Percentiles rank a stretch among this genome's conserved stretches.
phyloP scores from a whole-genome alignment of 2,888 invertebrate species.

The Smittia sp. region DNA sequence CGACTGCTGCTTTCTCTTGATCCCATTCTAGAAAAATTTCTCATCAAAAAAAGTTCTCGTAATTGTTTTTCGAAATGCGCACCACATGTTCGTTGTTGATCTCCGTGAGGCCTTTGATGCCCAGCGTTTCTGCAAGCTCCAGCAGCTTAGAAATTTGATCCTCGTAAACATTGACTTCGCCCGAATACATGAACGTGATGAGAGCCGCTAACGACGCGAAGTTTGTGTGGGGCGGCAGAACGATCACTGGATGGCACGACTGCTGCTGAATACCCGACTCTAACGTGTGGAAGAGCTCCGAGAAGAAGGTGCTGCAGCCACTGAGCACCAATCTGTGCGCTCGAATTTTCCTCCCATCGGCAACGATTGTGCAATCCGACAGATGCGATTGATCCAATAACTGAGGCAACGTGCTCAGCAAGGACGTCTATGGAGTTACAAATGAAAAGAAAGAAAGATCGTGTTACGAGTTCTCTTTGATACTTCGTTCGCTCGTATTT shows the following conservation, averaged over 20 bases:
- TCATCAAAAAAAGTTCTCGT: neutral
- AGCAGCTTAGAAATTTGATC: constrained; percentile 73
- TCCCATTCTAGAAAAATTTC: constrained; percentile 14
- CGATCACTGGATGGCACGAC: constrained; percentile 52
- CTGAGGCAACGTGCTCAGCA: constrained; percentile 73
- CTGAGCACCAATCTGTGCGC: constrained; percentile 85
- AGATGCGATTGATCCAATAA: constrained; percentile 76
- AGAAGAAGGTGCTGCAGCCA: constrained; percentile 87
- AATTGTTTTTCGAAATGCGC: neutral
- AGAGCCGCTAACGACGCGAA: constrained; percentile 52
- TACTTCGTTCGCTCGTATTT: constrained; percentile 16
- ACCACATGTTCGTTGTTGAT: constrained; percentile 55
- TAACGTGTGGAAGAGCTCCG: constrained; percentile 68
- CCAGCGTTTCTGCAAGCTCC: constrained; percentile 73
- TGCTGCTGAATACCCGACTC: constrained; percentile 45
- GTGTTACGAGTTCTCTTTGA: constrained; percentile 42
- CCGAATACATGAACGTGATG: constrained; percentile 83
- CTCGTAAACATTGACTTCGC: constrained; percentile 81
- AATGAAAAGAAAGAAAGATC: constrained; percentile 43
- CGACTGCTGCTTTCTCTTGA: constrained; percentile 38
- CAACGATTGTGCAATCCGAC: constrained; percentile 83
- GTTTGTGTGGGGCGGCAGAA: constrained; percentile 49
- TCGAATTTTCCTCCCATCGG: constrained; percentile 76
- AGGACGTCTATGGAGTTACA: constrained; percentile 60
- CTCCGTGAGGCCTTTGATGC: constrained; percentile 78